A percentile compares a stretch with the other conserved stretches of the same genome.
These are phyloP conservation scores for Enteromius unitaeniatus DNA, from an alignment of 2,797 vertebrate species.

Conservation along the genomic window DNA sequence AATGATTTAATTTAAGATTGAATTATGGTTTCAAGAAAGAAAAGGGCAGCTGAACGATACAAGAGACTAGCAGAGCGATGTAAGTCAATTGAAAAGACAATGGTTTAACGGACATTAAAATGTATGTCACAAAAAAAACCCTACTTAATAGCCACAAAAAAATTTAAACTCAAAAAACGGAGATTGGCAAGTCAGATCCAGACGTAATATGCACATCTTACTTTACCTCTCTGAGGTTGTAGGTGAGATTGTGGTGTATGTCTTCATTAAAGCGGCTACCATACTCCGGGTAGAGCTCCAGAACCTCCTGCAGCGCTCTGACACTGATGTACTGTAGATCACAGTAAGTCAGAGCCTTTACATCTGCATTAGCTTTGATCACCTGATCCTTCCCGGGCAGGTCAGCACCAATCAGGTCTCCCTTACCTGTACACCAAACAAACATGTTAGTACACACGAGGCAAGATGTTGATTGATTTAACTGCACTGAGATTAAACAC, in stretches of 20 bases:
- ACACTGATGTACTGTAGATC: conserved; percentile 92
- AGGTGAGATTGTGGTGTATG: conserved; percentile 93
- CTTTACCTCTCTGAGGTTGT: conserved; percentile 92
- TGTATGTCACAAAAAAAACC: background rate
- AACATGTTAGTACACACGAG: background rate
- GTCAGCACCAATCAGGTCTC: conserved; percentile 93
- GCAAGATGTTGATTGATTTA: conserved; percentile 15
- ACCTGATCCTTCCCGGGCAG: conserved; percentile 84
- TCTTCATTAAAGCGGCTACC: conserved; percentile 86
- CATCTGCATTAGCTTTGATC: conserved; percentile 93
- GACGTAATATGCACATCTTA: background rate
- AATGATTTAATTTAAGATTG: background rate
- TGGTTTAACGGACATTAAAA: background rate
- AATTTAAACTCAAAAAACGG: background rate
- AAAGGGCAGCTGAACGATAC: background rate
- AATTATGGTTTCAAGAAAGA: background rate
- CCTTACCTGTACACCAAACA: conserved; percentile 83
- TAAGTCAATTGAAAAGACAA: background rate
- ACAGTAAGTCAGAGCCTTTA: conserved; percentile 96
- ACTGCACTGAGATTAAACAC: background rate
- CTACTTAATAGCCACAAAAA: background rate
- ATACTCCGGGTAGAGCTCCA: conserved; percentile 92
- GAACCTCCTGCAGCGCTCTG: conserved; percentile 87
- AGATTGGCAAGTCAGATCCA: background rate
- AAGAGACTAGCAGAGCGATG: background rate